These are phyloP conservation scores for Schlechtendalia chinensis DNA, from an alignment of 1,140 invertebrate species.

Conservation along the genomic window DNA sequence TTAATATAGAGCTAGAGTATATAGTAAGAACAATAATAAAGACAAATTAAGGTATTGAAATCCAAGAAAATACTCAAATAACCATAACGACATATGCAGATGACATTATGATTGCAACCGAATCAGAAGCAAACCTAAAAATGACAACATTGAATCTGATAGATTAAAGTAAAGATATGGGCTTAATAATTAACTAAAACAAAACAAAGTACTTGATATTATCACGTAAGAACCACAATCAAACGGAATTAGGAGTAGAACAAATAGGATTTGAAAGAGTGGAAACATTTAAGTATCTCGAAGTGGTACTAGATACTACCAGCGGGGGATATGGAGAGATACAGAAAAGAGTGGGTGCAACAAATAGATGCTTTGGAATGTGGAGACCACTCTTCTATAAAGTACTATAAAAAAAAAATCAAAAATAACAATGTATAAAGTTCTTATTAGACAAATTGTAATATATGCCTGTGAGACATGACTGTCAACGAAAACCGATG, in stretches of 20 bases:
- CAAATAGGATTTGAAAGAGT: too few relatives aligned
- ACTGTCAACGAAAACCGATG: too few relatives aligned
- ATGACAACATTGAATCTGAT: neutral
- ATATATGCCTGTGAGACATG: too few relatives aligned
- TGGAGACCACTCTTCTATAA: neutral
- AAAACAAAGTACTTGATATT: neutral
- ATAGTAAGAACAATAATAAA: neutral
- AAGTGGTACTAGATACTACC: neutral
- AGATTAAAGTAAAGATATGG: neutral
- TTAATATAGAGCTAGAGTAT: neutral
- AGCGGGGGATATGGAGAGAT: neutral
- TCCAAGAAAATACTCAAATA: neutral
- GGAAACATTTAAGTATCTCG: too few relatives aligned
- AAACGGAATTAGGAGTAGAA: neutral
- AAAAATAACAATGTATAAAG: constrained; percentile 13
- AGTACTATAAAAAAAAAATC: too few relatives aligned
- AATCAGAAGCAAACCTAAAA: neutral
- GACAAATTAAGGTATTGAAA: too few relatives aligned
- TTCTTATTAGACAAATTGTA: neutral
- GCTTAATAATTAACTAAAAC: neutral
- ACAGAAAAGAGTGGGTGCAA: neutral
- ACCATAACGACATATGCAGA: neutral
- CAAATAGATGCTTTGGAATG: constrained; percentile 7
- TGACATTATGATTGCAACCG: neutral
- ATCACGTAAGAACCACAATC: neutral